phyloP scores from a whole-genome alignment of 1,140 invertebrate species.

The Pinna nobilis region DNA sequence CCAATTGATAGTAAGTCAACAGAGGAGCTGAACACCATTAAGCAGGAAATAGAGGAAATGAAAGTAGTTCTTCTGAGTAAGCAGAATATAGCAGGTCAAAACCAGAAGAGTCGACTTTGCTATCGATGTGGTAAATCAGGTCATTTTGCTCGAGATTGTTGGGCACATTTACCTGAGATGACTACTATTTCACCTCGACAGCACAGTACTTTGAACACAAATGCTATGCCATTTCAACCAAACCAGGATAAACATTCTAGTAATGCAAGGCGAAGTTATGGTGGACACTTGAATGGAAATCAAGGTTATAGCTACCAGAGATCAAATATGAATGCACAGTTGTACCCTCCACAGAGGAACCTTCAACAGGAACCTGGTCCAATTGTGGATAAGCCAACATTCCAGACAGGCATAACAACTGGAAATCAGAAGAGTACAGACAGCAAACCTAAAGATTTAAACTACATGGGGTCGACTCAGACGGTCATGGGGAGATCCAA shows the following conservation, averaged over 20 bases:
- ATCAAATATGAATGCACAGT: no score
- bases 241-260: no score
- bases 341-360: no score
- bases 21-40: background rate
- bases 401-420: no score
- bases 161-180: background rate
- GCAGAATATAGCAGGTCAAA: background rate
- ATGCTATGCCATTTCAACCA: background rate
- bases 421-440: no score
- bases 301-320: no score
- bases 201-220: background rate
- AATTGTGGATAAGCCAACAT: no score
- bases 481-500: background rate
- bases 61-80: background rate
- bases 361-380: no score
- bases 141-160: background rate
- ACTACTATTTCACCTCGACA: background rate
- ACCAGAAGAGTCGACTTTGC: background rate
- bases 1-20: background rate
- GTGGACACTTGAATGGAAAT: no score
- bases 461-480: background rate
- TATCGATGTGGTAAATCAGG: slow-evolving; percentile 4
- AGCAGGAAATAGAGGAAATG: slow-evolving; percentile 1
- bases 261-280: no score
- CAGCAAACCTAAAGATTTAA: background rate